A percentile compares a stretch with the other conserved stretches of the same genome.
Conservation (phyloP, 2,113 vertebrate genomes). For the Oryzias celebensis region DNA sequence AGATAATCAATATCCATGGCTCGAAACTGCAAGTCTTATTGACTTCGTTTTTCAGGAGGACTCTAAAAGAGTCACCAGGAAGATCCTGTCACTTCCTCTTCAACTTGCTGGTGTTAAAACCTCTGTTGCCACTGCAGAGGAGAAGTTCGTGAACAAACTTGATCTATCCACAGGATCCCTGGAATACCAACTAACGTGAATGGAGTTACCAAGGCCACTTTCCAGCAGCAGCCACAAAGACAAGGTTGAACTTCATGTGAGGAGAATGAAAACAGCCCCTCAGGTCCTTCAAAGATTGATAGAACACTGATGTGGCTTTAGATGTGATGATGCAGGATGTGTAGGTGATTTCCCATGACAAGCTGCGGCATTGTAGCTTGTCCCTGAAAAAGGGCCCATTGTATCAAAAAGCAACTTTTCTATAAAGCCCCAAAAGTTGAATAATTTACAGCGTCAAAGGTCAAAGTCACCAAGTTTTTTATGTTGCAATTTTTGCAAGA, state of each 20-base stretch:
- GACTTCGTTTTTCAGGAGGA: slow-evolving; percentile 79
- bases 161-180: neutral
- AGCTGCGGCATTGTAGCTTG: neutral
- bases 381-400: neutral
- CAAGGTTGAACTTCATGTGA: slow-evolving; percentile 33
- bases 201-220: slow-evolving; percentile 41
- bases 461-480: no score
- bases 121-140: slow-evolving; percentile 24
- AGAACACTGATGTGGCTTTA: slow-evolving; percentile 17
- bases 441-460: no score
- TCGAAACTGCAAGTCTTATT: slow-evolving; percentile 68
- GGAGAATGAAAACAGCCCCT: slow-evolving; percentile 37
- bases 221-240: slow-evolving; percentile 19
- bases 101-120: slow-evolving; percentile 58
- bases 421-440: neutral
- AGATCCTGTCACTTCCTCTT: slow-evolving; percentile 68
- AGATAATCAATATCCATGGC: slow-evolving; percentile 74
- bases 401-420: neutral
- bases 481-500: no score
- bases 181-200: slow-evolving; percentile 55
- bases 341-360: slow-evolving; percentile 34
- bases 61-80: slow-evolving; percentile 75
- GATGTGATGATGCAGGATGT: slow-evolving; percentile 23
- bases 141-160: slow-evolving; percentile 22
- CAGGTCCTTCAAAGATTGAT: slow-evolving; percentile 13